phyloP scores from a whole-genome alignment of 2,113 vertebrate species.

The Bos taurus region ARS-UCD2.0 NC_037352.1:39962501-39963000 shows the following conservation, averaged over 20 bases:
- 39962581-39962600: neutral
- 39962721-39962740: neutral
- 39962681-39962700: neutral
- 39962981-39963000: conserved; percentile 59
- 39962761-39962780: neutral
- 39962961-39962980: conserved; percentile 65
- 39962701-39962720: neutral
- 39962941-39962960: conserved; percentile 49
- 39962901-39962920: conserved; percentile 55
- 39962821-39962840: neutral
- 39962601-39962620: neutral
- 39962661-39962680: neutral
- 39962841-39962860: neutral
- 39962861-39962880: conserved; percentile 18
- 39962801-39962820: neutral
- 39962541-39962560: neutral
- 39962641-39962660: neutral
- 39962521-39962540: neutral
- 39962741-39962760: neutral
- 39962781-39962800: neutral
- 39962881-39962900: neutral
- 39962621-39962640: neutral
- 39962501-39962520: accelerated
- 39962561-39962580: neutral
- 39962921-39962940: conserved; percentile 58